Evolutionary conservation across 2,888 invertebrate genomes (phyloP), one percentile per base, ranked within the genome.

Genomic region (Diachrysia chrysitis): DNA sequence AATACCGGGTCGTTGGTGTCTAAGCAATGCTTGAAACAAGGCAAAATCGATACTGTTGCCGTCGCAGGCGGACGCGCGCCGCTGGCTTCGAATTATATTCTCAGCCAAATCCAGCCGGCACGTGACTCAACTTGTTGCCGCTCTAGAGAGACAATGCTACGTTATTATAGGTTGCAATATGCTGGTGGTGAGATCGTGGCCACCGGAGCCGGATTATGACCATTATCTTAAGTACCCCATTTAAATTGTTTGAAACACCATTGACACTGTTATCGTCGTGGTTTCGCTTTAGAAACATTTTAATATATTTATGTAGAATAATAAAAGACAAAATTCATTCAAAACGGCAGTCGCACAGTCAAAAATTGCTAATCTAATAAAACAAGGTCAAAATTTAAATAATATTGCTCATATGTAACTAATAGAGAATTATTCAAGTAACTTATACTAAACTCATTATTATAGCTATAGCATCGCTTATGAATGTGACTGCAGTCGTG

Each of bases 111-210:
- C 92, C 89, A 81, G 76, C 87, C 85, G 86, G 94, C 94, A 94
- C 95, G 94, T 95, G 95, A 94, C 92, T 88, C 92, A 91, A 95
- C 95, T 95, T 95, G 95, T 95, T 95, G 94, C 95, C 91, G 88
- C 81, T 79, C 69, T 68, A 78, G 78, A 81, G 77, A 85, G 85
- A 85, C 83, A 81, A 82, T 79, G 83, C 81, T 85, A 82, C 79
- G 58, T 74, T 83, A 81, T 84, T 76, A 82, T 83, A 82, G 70
- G 71, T 74, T 72, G 83, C 76, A 82, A 79, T 73, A 83, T 68
- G 75, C 71, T 67, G 72, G 62, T 79, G 81, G 63, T 63, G 70
- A 73, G 73, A 76, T 75, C 65, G 68, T 73, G 72, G 63, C 73
- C 70, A 76, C 71, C 69, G 75, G 78, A 77, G 69, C 75, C 73